Conservation (phyloP, 2,888 invertebrate genomes). For the Leucophenga montana region DNA sequence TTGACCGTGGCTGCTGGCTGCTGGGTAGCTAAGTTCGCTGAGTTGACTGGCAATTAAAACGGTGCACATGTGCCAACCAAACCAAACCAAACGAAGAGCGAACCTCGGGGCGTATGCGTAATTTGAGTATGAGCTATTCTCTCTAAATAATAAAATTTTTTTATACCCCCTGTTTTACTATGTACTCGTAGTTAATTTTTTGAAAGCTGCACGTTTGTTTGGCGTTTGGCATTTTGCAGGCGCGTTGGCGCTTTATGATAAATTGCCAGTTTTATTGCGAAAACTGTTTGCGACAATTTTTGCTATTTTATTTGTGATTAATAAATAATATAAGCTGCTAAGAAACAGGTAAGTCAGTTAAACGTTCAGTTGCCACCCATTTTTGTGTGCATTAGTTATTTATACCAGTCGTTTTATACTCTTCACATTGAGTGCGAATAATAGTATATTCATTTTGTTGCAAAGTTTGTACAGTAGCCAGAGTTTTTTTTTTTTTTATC, state of each 20-base stretch:
- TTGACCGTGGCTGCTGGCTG: slow-evolving; percentile 9
- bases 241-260: slow-evolving; percentile 47
- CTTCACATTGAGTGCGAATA: background rate
- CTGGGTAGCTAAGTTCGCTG: slow-evolving; percentile 11
- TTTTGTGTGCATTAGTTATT: slow-evolving; percentile 33
- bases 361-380: slow-evolving; percentile 56
- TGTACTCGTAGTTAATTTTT: background rate
- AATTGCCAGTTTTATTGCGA: slow-evolving; percentile 65
- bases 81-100: background rate
- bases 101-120: slow-evolving; percentile 62
- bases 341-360: slow-evolving; percentile 48
- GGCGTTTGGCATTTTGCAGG: slow-evolving; percentile 19
- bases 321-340: slow-evolving; percentile 36
- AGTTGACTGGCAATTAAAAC: slow-evolving; percentile 30
- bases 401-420: slow-evolving; percentile 18
- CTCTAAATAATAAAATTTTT: background rate
- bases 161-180: background rate
- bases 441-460: slow-evolving; percentile 3
- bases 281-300: slow-evolving; percentile 62
- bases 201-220: slow-evolving; percentile 17
- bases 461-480: slow-evolving; percentile 23
- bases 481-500: too few species aligned
- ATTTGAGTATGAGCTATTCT: slow-evolving; percentile 35
- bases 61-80: slow-evolving; percentile 20
- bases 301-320: slow-evolving; percentile 41